Conservation (phyloP, 2,113 vertebrate genomes). For the Brachionichthys hirsutus region DNA sequence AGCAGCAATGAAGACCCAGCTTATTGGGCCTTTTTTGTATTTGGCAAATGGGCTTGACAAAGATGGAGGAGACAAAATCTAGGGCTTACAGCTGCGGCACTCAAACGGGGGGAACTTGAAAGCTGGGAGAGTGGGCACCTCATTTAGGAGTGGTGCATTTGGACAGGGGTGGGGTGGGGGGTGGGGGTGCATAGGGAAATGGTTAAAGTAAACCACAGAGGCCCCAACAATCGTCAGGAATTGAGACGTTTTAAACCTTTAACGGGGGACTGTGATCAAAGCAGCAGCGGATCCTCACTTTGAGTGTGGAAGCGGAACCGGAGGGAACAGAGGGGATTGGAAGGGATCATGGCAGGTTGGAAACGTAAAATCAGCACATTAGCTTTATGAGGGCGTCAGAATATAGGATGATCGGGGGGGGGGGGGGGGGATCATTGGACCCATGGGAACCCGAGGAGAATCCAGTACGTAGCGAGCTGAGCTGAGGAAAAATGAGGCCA, state of each 20-base stretch:
- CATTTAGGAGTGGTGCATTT: constrained; percentile 73
- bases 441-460: constrained; percentile 63
- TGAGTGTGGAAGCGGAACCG: constrained; percentile 68
- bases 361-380: constrained; percentile 81
- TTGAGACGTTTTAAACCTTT: constrained; percentile 82
- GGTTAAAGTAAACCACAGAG: constrained; percentile 72
- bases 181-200: constrained; percentile 71
- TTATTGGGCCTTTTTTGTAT: constrained; percentile 81
- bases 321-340: constrained; percentile 76
- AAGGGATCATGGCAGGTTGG: constrained; percentile 77
- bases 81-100: constrained; percentile 75
- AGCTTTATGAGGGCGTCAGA: constrained; percentile 78
- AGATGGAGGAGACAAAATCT: constrained; percentile 80
- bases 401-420: constrained; percentile 76
- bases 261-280: constrained; percentile 81
- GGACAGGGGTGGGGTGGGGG: too few species aligned
- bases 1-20: constrained; percentile 75
- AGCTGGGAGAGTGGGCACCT: constrained; percentile 72
- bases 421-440: constrained; percentile 74
- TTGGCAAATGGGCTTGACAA: constrained; percentile 80
- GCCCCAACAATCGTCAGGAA: constrained; percentile 77
- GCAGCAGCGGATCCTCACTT: constrained; percentile 69
- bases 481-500: constrained; percentile 66
- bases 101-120: constrained; percentile 74
- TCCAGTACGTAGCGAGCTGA: constrained; percentile 59